These are phyloP conservation scores for Stegophylla sp. DNA, from an alignment of 2,888 invertebrate genomes.

Conservation along the genomic window DNA sequence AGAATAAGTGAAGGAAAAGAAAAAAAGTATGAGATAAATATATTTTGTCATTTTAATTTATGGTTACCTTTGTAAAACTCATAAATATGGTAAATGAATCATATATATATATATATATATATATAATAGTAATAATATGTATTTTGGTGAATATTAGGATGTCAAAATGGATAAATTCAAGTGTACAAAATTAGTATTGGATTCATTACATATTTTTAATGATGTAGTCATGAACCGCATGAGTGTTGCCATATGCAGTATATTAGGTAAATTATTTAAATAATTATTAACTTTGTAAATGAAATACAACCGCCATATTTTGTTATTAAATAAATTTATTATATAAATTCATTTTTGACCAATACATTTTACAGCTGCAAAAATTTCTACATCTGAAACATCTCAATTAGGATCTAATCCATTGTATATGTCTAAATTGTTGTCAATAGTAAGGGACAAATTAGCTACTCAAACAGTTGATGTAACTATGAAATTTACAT, in stretches of 20 bases:
- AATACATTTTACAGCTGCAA: constrained; percentile 65
- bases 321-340: constrained; percentile 6
- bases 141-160: constrained; percentile 50
- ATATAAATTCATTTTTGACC: not conserved
- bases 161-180: constrained; percentile 63
- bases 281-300: not conserved
- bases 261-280: constrained; percentile 67
- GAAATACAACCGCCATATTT: not conserved
- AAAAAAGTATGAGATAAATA: too few species aligned
- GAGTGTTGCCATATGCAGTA: constrained; percentile 82
- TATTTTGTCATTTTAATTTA: too few species aligned
- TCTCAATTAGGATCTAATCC: constrained; percentile 73
- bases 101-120: too few species aligned
- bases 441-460: constrained; percentile 71
- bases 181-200: constrained; percentile 76
- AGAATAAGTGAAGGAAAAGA: too few species aligned
- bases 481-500: constrained; percentile 77
- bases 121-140: constrained; percentile 8
- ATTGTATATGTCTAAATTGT: constrained; percentile 74
- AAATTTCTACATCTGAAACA: constrained; percentile 74
- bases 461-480: constrained; percentile 68
- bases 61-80: too few species aligned
- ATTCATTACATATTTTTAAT: constrained; percentile 74
- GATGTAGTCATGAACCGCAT: constrained; percentile 77
- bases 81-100: too few species aligned